A percentile compares a stretch with the other conserved stretches of the same genome.
These are phyloP conservation scores for Sturmia bella DNA, from an alignment of 2,888 invertebrate species.

Conservation along the genomic window DNA sequence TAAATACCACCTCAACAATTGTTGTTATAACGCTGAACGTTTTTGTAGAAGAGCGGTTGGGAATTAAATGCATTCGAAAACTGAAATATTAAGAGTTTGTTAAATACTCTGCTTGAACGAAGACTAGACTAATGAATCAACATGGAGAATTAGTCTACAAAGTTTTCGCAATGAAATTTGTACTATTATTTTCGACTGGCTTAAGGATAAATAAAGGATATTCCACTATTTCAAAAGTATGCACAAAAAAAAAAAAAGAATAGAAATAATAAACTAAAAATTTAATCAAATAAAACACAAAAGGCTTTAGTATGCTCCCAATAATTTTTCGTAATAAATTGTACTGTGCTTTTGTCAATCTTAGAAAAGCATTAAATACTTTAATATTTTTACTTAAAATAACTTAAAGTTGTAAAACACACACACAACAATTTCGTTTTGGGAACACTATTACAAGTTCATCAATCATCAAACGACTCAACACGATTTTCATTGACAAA, in stretches of 20 bases:
- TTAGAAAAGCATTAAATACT: no score
- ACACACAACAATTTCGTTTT: background rate
- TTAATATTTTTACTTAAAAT: background rate
- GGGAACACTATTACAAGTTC: constrained; percentile 53
- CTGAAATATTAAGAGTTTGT: constrained; percentile 29
- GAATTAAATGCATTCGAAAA: constrained; percentile 6
- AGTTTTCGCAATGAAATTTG: constrained; percentile 13
- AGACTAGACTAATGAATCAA: constrained; percentile 41
- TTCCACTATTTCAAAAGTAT: no score
- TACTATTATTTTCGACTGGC: no score
- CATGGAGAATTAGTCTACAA: background rate
- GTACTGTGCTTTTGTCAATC: background rate
- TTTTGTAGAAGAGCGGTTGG: background rate
- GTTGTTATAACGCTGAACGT: background rate
- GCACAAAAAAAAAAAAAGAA: no score
- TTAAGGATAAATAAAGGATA: no score
- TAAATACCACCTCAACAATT: background rate
- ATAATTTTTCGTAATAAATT: background rate
- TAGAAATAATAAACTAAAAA: no score
- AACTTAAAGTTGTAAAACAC: background rate
- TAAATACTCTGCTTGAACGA: constrained; percentile 23
- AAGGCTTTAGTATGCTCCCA: no score
- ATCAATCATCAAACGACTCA: constrained; percentile 62
- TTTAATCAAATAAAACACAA: no score
- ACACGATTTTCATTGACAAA: constrained; percentile 58